A percentile compares a stretch with the other conserved stretches of the same genome.
Conservation (phyloP, 2,113 vertebrate genomes). For the Psephotus haematonotus region DNA sequence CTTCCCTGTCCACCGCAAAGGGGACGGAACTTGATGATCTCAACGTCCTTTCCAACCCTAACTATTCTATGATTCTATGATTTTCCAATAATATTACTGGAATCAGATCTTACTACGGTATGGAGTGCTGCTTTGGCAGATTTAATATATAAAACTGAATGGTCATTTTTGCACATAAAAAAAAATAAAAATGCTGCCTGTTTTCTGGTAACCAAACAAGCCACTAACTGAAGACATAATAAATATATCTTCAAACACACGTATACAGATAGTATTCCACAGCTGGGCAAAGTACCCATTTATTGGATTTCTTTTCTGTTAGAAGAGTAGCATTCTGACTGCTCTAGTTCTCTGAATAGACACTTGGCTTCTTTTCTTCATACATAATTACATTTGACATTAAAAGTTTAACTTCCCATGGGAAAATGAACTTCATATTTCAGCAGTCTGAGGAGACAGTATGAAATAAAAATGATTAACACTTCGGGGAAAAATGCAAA, state of each 20-base stretch:
- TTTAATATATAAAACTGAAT: not conserved
- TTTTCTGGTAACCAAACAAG: not conserved
- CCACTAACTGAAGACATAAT: not conserved
- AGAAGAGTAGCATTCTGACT: not conserved
- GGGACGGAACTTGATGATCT: no score
- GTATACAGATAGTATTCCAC: not conserved
- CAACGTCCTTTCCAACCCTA: no score
- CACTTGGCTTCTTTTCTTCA: constrained; percentile 11
- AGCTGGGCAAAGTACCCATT: not conserved
- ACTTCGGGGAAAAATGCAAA: not conserved
- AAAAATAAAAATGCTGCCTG: not conserved
- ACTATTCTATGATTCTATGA: no score
- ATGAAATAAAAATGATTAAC: constrained; percentile 35
- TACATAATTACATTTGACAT: constrained; percentile 42
- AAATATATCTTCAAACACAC: not conserved
- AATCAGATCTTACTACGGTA: not conserved
- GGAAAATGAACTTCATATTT: constrained; percentile 22
- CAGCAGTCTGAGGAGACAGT: not conserved
- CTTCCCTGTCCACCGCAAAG: no score
- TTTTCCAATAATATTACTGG: not conserved
- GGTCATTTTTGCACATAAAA: not conserved
- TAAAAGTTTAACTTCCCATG: constrained; percentile 24
- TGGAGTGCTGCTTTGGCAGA: not conserved
- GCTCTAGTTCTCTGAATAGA: constrained; percentile 14
- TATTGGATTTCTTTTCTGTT: not conserved